Percentiles rank a stretch among this genome's conserved stretches.
phyloP scores from a whole-genome alignment of 2,797 vertebrate genomes.

The Lerista edwardsae region DNA sequence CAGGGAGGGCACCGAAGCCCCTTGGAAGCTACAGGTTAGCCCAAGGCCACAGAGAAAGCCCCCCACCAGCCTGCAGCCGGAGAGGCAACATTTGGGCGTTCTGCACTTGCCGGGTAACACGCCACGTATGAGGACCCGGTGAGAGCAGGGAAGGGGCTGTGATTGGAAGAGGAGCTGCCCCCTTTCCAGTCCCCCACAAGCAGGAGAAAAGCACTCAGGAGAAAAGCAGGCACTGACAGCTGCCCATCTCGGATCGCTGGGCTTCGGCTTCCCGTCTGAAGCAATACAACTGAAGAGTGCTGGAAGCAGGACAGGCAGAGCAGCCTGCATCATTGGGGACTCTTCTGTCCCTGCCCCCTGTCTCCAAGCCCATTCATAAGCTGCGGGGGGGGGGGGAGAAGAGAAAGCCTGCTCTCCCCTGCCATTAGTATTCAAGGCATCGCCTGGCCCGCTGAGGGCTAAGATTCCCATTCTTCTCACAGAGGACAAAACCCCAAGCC shows the following conservation, averaged over 20 bases:
- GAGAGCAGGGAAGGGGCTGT: too few relatives aligned
- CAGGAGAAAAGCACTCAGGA: background rate
- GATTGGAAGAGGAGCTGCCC: too few relatives aligned
- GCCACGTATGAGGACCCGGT: too few relatives aligned
- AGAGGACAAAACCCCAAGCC: slow-evolving; percentile 61
- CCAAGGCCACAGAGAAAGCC: too few relatives aligned
- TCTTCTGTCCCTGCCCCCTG: background rate
- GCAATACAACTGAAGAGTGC: background rate
- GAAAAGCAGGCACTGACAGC: background rate
- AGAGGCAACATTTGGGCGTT: too few relatives aligned
- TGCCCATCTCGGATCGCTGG: background rate
- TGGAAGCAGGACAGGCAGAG: background rate
- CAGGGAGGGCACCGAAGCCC: too few relatives aligned
- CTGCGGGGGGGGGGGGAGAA: background rate
- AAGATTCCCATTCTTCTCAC: slow-evolving; percentile 69
- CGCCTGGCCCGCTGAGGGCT: slow-evolving; percentile 60
- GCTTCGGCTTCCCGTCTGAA: too few relatives aligned
- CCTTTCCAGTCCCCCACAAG: background rate
- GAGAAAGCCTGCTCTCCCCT: background rate
- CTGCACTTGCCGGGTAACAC: too few relatives aligned
- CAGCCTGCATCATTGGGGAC: background rate
- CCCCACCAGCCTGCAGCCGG: too few relatives aligned
- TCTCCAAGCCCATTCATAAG: slow-evolving; percentile 24
- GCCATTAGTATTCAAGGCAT: slow-evolving; percentile 72
- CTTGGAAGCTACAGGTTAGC: too few relatives aligned